A percentile compares a stretch with the other conserved stretches of the same genome.
Evolutionary conservation across 2,797 vertebrate genomes (phyloP).

Genomic region (Alcedo quadribrachys): DNA sequence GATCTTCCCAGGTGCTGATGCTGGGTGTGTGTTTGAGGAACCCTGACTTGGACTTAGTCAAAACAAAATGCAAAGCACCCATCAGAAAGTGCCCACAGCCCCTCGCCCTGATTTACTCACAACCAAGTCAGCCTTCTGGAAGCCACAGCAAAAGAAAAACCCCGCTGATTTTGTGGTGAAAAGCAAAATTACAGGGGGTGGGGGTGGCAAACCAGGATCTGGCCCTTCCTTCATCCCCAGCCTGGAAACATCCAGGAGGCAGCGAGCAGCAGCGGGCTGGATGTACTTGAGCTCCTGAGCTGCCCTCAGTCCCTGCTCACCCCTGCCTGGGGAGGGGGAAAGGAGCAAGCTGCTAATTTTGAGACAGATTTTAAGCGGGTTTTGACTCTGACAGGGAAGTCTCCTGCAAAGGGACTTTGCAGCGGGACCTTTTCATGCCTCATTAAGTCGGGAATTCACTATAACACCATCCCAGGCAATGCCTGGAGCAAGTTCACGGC

Average conservation of each 20-base stretch:
- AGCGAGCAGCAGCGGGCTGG: background rate
- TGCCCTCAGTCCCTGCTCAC: accelerated
- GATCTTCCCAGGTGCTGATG: conserved; percentile 48
- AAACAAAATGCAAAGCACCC: background rate
- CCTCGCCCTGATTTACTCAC: background rate
- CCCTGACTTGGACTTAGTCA: background rate
- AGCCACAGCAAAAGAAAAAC: background rate
- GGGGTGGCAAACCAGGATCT: background rate
- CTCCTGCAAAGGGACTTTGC: background rate
- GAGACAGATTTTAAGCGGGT: background rate
- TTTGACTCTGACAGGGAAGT: background rate
- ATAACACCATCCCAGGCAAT: background rate
- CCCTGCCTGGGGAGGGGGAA: background rate
- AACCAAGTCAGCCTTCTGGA: accelerated
- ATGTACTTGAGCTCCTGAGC: accelerated
- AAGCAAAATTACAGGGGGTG: background rate
- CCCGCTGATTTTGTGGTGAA: background rate
- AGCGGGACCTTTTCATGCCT: conserved; percentile 25
- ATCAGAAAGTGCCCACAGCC: background rate
- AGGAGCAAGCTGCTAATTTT: background rate
- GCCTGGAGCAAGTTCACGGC: conserved; percentile 62
- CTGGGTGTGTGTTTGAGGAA: background rate
- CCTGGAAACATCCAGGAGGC: background rate
- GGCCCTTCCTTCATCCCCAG: background rate
- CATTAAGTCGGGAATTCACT: conserved; percentile 52